These are phyloP conservation scores for Seira ritae DNA, from an alignment of 2,888 invertebrate genomes.

Conservation along the genomic window DNA sequence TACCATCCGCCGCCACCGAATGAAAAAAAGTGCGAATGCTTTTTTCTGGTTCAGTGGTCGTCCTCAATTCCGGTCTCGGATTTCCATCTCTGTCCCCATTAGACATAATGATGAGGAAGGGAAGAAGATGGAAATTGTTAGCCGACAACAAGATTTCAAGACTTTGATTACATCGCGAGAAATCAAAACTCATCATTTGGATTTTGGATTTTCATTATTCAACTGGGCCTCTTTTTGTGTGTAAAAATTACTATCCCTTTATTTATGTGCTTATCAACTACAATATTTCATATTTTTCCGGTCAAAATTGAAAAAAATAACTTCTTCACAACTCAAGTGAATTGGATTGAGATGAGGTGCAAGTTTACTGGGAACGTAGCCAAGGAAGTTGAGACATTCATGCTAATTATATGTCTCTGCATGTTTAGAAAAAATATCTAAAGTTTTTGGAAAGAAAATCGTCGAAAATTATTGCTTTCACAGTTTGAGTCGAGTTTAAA, in stretches of 20 bases:
- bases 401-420: conserved; percentile 7
- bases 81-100: background rate
- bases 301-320: background rate
- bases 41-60: too few species aligned
- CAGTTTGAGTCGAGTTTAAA: conserved; percentile 6
- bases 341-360: background rate
- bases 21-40: too few species aligned
- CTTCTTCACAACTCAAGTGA: too few species aligned
- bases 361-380: conserved; percentile 17
- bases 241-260: too few species aligned
- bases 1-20: too few species aligned
- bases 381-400: conserved; percentile 7
- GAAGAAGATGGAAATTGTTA: background rate
- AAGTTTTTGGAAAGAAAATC: background rate
- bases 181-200: too few species aligned
- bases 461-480: conserved; percentile 3
- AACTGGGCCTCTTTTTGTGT: too few species aligned
- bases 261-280: too few species aligned
- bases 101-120: background rate
- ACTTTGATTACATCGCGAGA: too few species aligned
- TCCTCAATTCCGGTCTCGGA: too few species aligned
- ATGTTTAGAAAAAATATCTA: background rate
- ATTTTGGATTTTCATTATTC: too few species aligned
- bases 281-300: conserved; percentile 16
- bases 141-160: too few species aligned